Base-by-base conservation (phyloP, 1,140 invertebrate species). In the Dendrolimus kikuchii region DNA sequence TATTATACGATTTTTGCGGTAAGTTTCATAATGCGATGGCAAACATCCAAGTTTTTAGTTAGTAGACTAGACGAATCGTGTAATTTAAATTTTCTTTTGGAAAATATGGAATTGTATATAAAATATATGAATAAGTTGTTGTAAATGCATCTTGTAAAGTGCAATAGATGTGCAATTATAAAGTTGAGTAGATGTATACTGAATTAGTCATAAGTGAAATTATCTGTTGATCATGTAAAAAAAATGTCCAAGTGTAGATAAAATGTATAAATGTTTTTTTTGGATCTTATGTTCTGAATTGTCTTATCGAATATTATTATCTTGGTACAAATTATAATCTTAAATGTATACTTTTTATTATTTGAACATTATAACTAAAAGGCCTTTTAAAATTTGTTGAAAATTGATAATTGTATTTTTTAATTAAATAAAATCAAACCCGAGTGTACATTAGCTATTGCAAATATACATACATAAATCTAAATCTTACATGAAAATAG, bases 91-190 rank as follows among this genome's bases (percentile, higher is more conserved):
- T 50, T 50, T 8, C 41, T 37, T 50, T 40, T 40, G 40, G 23
- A 7, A 51, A 55, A 55, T 51, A 61, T 9, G 52, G 23, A 64
- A 40, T 40, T 83, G 77, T 82, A 84, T 66, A 82, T 82, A 81
- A 63, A 38, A 68, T 73, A 52, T 82, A 79, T 85, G 77, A 78
- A 82, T 86, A 81, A 81, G 82, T 84, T 82, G 78, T 86, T 86
- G 81, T 86, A 86, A 82, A 86, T 83, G 78, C 80, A 78, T 81
- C 77, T 82, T 86, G 80, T 86, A 83, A 86, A 86, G 83, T 84
- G 80, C 80, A 83, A 81, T 84, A 83, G 83, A 75, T 78, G 80
- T 83, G 81, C 75, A 83, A 80, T 83, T 74, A 81, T 71, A 64
- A 76, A 74, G 81, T 84, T 86, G 79, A 81, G 80, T 86, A 86